Evolutionary conservation across 2,888 invertebrate genomes (phyloP), one percentile per base, ranked within the genome.

Genomic region (Drosophila koepferae): DNA sequence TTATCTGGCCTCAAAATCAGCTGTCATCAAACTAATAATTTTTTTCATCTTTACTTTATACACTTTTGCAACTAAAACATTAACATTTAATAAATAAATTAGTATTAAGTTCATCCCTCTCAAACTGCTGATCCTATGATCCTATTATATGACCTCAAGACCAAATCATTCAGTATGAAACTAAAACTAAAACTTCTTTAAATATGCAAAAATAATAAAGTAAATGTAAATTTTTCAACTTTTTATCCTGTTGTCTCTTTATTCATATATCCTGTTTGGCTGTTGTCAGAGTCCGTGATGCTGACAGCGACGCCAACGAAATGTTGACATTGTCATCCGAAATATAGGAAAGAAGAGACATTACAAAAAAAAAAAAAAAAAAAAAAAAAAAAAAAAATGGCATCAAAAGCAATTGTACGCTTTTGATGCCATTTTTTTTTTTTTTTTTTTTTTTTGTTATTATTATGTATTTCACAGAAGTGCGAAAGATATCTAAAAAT

Each of bases 381-480:
- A n/a, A n/a, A n/a, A n/a, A n/a, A n/a, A n/a, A n/a, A n/a, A 28
- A 1, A 20, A 20, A 68, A 76, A 63, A 60, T 77, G 72, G 46
- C 63, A 61, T 62, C 71, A 81, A 81, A 76, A 72, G 74, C n/a
- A n/a, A n/a, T n/a, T n/a, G n/a, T n/a, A n/a, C n/a, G n/a, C n/a
- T n/a, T n/a, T n/a, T n/a, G n/a, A n/a, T n/a, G n/a, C n/a, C n/a
- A n/a, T n/a, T n/a, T n/a, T n/a, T n/a, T n/a, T n/a, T n/a, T n/a
- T n/a, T n/a, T n/a, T n/a, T n/a, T n/a, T n/a, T n/a, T n/a, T n/a
- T n/a, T n/a, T n/a, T n/a, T n/a, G n/a, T 68, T 74, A 78, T 84
- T 80, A 80, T 84, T 89, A 82, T 79, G 81, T 89, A 82, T 87
- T 72, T 87, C 56, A 58, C 31, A 55, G 55, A n/a, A 68, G 28